phyloP scores from a whole-genome alignment of 1,140 invertebrate species.

The Ridgeia piscesae region DNA sequence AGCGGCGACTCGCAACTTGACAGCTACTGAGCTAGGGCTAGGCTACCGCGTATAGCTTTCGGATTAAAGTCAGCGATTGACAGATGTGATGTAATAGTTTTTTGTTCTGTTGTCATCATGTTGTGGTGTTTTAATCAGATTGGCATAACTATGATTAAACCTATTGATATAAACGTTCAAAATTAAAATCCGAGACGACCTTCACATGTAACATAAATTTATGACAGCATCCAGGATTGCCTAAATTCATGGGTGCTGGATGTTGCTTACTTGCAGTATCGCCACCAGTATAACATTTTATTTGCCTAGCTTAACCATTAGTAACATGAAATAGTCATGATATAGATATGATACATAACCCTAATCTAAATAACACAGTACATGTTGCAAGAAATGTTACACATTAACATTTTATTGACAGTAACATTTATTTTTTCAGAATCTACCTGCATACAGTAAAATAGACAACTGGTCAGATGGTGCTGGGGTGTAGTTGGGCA shows the following conservation, averaged over 20 bases:
- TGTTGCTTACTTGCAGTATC: constrained; percentile 28
- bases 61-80: background rate
- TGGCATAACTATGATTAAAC: background rate
- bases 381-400: background rate
- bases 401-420: constrained; percentile 16
- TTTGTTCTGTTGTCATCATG: constrained; percentile 9
- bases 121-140: constrained; percentile 6
- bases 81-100: background rate
- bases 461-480: constrained; percentile 14
- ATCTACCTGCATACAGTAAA: constrained; percentile 13
- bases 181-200: constrained; percentile 1
- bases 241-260: constrained; percentile 31
- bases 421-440: background rate
- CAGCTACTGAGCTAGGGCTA: no score
- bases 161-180: background rate
- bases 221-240: constrained; percentile 30
- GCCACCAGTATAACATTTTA: constrained; percentile 25
- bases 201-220: no score
- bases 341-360: constrained; percentile 11
- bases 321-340: constrained; percentile 16
- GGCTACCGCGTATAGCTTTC: background rate
- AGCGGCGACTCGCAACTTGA: constrained; percentile 11
- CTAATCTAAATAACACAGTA: constrained; percentile 11
- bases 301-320: constrained; percentile 1
- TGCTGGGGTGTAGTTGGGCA: constrained; percentile 11